Percentiles rank a stretch among this genome's conserved stretches.
These are phyloP conservation scores for Apteryx mantelli DNA, from an alignment of 2,113 vertebrate genomes.

Conservation along the genomic window DNA sequence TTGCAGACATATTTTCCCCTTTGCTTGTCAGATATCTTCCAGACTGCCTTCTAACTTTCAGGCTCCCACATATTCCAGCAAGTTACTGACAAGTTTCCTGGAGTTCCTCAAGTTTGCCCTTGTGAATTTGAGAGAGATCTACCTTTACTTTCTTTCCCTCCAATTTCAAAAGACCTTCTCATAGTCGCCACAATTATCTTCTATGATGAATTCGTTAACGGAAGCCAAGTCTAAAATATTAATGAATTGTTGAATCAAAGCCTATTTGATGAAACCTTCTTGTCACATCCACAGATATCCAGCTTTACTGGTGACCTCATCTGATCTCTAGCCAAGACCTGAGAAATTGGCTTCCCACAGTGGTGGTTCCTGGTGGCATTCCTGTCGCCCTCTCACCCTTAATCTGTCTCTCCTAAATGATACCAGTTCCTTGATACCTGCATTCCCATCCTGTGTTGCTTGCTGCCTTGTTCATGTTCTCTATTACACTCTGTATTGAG, in stretches of 20 bases:
- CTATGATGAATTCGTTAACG: neutral
- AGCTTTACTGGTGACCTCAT: no score
- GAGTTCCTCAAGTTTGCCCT: neutral
- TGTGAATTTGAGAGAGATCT: neutral
- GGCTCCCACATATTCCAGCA: neutral
- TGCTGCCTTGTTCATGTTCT: no score
- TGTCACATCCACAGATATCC: neutral
- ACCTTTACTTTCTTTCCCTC: neutral
- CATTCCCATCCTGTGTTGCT: no score
- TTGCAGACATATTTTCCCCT: neutral
- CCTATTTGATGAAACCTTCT: neutral
- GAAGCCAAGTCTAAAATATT: neutral
- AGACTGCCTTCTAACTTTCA: neutral
- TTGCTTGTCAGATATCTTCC: neutral
- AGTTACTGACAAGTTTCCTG: neutral
- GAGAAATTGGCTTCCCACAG: no score
- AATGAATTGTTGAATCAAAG: neutral
- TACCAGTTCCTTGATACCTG: no score
- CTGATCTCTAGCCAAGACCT: no score
- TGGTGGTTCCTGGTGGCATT: no score
- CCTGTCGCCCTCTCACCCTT: no score
- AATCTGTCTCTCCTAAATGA: no score
- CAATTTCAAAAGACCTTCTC: neutral
- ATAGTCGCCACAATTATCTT: neutral
- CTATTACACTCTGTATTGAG: no score